These are phyloP conservation scores for Sphyrna mokarran DNA, from an alignment of 2,113 vertebrate species.

Conservation along the genomic window DNA sequence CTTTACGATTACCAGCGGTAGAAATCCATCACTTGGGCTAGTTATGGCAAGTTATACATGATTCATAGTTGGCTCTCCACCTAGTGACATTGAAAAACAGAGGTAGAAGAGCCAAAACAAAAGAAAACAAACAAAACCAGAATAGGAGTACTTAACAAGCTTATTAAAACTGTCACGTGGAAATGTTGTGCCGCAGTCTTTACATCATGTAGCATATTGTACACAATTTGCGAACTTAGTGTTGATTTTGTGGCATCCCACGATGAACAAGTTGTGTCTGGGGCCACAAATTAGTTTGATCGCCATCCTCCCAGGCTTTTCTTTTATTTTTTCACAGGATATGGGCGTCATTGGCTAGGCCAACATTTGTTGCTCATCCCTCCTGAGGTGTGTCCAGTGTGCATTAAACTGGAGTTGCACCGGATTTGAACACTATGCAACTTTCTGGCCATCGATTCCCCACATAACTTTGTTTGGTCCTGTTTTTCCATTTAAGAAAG, in stretches of 20 bases:
- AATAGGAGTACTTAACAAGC: not conserved
- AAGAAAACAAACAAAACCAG: not conserved
- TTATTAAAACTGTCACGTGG: not conserved
- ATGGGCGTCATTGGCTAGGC: not conserved
- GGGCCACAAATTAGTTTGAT: not conserved
- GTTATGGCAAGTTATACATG: not conserved
- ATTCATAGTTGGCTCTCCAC: slow-evolving; percentile 8
- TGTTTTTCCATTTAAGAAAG: no score
- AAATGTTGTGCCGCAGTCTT: not conserved
- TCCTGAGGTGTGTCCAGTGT: not conserved
- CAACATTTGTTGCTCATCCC: not conserved
- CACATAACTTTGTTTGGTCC: no score
- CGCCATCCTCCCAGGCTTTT: not conserved
- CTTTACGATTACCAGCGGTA: not conserved
- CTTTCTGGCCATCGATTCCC: not conserved
- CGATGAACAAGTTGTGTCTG: not conserved
- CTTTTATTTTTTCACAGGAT: not conserved
- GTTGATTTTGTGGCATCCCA: not conserved
- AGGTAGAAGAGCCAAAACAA: not conserved
- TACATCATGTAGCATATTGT: not conserved
- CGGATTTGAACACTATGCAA: not conserved
- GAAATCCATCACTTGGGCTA: not conserved
- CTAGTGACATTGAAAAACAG: not conserved
- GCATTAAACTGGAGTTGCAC: not conserved
- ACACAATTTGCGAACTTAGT: not conserved